Percentiles rank a stretch among this genome's conserved stretches.
Evolutionary conservation across 2,797 vertebrate genomes (phyloP).

Genomic region (Pyrrhura leucotis): DNA sequence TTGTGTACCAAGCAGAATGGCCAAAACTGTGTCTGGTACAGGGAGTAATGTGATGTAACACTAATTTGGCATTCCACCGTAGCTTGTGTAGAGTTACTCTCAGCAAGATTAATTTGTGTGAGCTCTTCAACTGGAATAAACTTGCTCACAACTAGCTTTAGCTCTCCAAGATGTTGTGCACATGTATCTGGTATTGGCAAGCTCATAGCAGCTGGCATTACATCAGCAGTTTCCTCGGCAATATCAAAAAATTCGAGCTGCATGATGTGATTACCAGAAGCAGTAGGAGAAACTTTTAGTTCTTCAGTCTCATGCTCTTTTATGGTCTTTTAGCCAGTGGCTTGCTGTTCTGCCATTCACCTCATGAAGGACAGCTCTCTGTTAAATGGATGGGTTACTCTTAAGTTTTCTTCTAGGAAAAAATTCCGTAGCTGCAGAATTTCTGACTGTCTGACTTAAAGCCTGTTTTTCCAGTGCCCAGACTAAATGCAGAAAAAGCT

Average conservation of each 20-base stretch:
- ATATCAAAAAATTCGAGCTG: not conserved
- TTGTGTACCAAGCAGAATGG: not conserved
- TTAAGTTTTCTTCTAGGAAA: not conserved
- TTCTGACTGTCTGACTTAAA: not conserved
- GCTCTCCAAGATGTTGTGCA: constrained; percentile 1
- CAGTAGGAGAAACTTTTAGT: constrained; percentile 37
- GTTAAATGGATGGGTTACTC: not conserved
- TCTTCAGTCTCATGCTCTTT: not conserved
- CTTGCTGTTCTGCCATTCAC: not conserved
- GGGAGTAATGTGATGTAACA: not conserved
- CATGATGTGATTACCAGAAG: constrained; percentile 36
- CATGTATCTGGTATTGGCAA: constrained; percentile 27
- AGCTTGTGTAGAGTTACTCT: not conserved
- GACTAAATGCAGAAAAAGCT: not conserved
- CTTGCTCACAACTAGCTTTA: not conserved
- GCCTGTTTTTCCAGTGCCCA: not conserved
- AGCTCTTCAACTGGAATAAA: not conserved
- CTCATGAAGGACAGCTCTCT: not conserved
- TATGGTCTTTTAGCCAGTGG: not conserved
- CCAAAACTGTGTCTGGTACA: not conserved
- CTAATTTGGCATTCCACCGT: not conserved
- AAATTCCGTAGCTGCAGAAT: not conserved
- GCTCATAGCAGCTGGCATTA: not conserved
- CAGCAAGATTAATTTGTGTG: not conserved
- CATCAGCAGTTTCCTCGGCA: not conserved